Percentiles rank a stretch among this genome's conserved stretches.
Evolutionary conservation across 2,797 vertebrate species (phyloP).

Genomic region (Champsocephalus gunnari): DNA sequence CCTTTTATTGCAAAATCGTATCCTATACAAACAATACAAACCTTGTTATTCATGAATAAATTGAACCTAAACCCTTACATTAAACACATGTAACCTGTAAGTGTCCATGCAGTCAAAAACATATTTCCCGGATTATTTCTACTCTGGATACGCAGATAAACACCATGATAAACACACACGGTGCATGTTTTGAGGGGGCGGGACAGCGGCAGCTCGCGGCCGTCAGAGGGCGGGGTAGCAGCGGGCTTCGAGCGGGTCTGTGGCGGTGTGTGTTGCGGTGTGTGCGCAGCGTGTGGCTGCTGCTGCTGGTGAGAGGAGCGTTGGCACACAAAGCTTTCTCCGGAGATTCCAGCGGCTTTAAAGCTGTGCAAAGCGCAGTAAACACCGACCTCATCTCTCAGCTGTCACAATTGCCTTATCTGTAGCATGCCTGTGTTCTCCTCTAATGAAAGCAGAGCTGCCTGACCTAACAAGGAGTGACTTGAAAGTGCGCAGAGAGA

Average conservation of each 20-base stretch:
- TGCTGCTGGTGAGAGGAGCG: constrained; percentile 51
- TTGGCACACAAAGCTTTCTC: constrained; percentile 48
- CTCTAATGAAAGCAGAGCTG: constrained; percentile 27
- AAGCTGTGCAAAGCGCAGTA: constrained; percentile 28
- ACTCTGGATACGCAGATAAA: background rate
- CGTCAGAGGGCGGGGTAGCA: constrained; percentile 68
- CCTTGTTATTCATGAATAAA: too few species aligned
- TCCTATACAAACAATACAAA: too few species aligned
- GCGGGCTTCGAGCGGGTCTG: constrained; percentile 59
- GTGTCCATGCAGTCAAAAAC: too few species aligned
- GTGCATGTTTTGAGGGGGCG: constrained; percentile 50
- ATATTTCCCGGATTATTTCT: background rate
- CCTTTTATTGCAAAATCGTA: background rate
- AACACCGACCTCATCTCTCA: constrained; percentile 32
- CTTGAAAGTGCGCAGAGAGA: constrained; percentile 59
- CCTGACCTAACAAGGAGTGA: constrained; percentile 59
- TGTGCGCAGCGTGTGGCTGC: constrained; percentile 65
- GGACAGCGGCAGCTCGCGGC: constrained; percentile 55
- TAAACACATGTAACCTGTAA: background rate
- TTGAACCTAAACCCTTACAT: background rate
- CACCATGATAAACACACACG: background rate
- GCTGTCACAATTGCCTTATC: constrained; percentile 43
- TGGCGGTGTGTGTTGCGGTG: constrained; percentile 14
- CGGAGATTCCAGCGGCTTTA: constrained; percentile 42
- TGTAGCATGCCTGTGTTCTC: background rate